Evolutionary conservation across 2,888 invertebrate species (phyloP), one percentile per base, ranked within the genome.

Genomic region (Invenusta paracnida): DNA sequence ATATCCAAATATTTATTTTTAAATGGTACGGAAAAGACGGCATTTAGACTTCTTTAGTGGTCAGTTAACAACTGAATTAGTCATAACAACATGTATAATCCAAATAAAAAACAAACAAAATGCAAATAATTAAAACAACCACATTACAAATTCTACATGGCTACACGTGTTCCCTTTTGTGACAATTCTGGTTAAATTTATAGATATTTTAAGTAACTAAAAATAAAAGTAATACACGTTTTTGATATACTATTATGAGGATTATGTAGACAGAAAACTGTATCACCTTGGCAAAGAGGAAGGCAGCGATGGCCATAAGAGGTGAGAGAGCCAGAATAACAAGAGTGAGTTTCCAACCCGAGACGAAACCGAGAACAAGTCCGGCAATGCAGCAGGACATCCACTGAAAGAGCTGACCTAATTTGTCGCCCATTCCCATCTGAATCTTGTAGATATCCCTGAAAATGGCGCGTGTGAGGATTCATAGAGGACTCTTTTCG

Each of bases 321-420:
- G 93, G 93, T 0, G 93, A 92, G 17, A 93, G 89, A 0, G 93
- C 91, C 89, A 93, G 90, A 89, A 93, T 92, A 0, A 93, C 93
- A 2, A 93, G 89, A 0, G 93, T 93, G 88, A 93, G 90, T 88
- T 93, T 92, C 93, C 93, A 93, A 87, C 92, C 91, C 85, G 91
- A 91, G 86, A 91, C 88, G 88, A 93, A 92, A 0, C 93, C 93
- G 67, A 93, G 90, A 29, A 90, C 88, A 87, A 92, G 92, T 0
- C 92, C 92, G 48, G 91, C 89, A 0, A 92, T 13, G 88, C 92
- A 92, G 11, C 92, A 91, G 25, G 92, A 88, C 0, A 89, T 82
- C 89, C 90, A 91, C 87, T 92, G 92, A 11, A 93, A 88, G 86
- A 92, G 90, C 88, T 92, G 89, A n/a, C 90, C 91, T 84, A 92